Base-by-base conservation (phyloP, 2,888 invertebrate genomes). In the Drosophila macrospina region DNA sequence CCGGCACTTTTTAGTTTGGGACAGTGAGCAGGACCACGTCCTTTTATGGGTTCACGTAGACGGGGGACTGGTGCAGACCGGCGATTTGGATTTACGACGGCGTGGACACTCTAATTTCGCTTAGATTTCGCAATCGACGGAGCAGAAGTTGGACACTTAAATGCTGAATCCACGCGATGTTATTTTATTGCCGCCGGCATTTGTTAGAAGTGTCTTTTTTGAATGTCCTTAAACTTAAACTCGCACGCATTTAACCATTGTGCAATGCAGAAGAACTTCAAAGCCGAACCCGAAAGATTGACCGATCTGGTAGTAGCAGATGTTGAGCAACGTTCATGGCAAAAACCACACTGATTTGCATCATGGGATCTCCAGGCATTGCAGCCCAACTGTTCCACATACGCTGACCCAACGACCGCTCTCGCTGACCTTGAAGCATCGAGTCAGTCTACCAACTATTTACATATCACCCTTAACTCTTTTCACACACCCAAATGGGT, bases 31-130 rank as follows among this genome's bases (percentile, higher is more conserved):
- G 34, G 47, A 34, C 34, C 64, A 42, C 48, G 66, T 63, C 60
- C 65, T 76, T 88, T 88, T 88, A 88, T 77, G 89, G 74, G 52
- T 78, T 48, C 89, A 88, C 89, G 88, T 86, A 71, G 32, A 69
- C 65, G 11, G 26, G 26, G 44, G 20, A 60, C 26, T 13, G 20
- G 56, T 48, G 39, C 70, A 30, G 67, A 66, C 56, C 54, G 65
- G 59, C 89, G 77, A 85, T 82, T 89, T 76, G 80, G 80, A 74
- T 82, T 79, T 87, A 81, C 82, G 87, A 86, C 42, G 56, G 34
- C 76, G 55, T 63, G 66, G 69, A 55, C 77, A 66, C 71, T 80
- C 88, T 78, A 86, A 87, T 78, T 86, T 73, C 80, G 87, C 78
- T 88, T 88, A 83, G 78, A 89, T 88, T 86, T 83, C 45, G 74